Percentiles rank a stretch among this genome's conserved stretches.
phyloP scores from a whole-genome alignment of 2,113 vertebrate species.

The Hypomesus transpacificus region DNA sequence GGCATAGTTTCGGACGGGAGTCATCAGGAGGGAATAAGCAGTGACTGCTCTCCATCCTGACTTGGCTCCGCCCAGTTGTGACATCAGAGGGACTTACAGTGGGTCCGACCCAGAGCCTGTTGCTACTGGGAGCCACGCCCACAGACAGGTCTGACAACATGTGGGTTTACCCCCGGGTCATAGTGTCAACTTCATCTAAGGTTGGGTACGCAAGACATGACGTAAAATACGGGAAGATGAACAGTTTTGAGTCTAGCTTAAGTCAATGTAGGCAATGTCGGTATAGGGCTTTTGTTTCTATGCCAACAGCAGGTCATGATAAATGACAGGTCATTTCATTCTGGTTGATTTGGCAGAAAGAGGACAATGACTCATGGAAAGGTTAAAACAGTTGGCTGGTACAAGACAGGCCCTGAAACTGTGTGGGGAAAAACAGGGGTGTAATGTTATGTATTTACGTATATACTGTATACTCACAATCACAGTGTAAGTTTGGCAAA shows the following conservation, averaged over 20 bases:
- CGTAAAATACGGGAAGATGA: constrained; percentile 16
- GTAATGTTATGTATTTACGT: constrained; percentile 37
- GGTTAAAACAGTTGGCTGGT: not conserved
- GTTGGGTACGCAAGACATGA: not conserved
- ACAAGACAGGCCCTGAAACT: not conserved
- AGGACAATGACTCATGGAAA: not conserved
- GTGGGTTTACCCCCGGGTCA: not conserved
- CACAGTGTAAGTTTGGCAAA: constrained; percentile 95
- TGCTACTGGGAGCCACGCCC: constrained; percentile 9
- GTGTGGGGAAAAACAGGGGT: constrained; percentile 24
- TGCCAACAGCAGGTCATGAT: not conserved
- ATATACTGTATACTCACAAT: constrained; percentile 84
- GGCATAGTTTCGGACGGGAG: constrained; percentile 53
- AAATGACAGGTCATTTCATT: not conserved
- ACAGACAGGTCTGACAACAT: not conserved
- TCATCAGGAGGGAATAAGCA: constrained; percentile 51
- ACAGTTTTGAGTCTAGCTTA: constrained; percentile 17
- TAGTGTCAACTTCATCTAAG: constrained; percentile 10
- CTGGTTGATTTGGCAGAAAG: not conserved
- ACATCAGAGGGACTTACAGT: constrained; percentile 12
- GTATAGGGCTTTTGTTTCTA: not conserved
- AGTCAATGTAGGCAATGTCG: not conserved
- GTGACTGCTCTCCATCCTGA: constrained; percentile 32
- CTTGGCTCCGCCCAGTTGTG: constrained; percentile 22
- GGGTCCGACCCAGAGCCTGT: constrained; percentile 2